These are phyloP conservation scores for Lycocorax pyrrhopterus DNA, from an alignment of 2,113 vertebrate genomes.

Conservation along the genomic window DNA sequence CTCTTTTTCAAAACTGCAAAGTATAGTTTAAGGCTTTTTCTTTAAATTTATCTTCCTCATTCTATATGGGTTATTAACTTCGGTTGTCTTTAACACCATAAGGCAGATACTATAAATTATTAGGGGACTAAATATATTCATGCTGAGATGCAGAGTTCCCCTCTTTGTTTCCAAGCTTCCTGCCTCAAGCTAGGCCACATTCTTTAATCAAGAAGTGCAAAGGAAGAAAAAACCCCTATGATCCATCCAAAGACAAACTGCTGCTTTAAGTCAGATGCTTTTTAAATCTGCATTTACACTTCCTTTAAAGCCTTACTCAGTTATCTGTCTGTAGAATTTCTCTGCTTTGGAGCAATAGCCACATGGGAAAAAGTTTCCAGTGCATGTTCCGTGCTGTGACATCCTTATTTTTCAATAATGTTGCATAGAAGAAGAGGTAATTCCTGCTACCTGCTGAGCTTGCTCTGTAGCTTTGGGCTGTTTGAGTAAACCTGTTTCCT, in stretches of 20 bases:
- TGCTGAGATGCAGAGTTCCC: background rate
- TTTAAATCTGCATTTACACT: background rate
- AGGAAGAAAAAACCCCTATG: background rate
- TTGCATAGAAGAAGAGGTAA: background rate
- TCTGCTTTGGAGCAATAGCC: background rate
- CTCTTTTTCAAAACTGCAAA: background rate
- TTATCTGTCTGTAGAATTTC: background rate
- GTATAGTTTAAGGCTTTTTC: background rate
- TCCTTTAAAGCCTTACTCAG: background rate
- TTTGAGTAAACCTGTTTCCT: background rate
- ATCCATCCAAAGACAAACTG: background rate
- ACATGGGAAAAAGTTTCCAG: background rate
- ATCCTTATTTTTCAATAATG: background rate
- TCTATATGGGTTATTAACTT: background rate
- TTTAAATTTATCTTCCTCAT: background rate
- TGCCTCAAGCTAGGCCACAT: background rate
- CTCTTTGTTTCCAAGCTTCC: background rate
- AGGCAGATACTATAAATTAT: background rate
- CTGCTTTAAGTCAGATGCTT: background rate
- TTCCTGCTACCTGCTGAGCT: background rate
- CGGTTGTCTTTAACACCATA: background rate
- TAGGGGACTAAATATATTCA: background rate
- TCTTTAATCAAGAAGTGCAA: background rate
- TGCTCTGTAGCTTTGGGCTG: background rate
- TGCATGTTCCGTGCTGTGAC: background rate